Base-by-base conservation (phyloP, 2,888 invertebrate species). In the Pachliopta kotzebuea region DNA sequence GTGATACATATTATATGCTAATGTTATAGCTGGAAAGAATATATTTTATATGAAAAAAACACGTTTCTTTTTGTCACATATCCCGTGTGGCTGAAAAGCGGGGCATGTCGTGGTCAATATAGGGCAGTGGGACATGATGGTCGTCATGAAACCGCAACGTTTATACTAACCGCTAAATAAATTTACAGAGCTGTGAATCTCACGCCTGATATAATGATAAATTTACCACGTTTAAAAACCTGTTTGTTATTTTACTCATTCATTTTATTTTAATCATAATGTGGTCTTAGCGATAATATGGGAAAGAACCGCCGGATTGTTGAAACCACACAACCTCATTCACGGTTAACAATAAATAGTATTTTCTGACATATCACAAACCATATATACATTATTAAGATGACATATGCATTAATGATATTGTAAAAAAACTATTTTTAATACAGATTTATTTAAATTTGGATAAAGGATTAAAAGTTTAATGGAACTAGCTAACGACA, bases 61-160 rank as follows among this genome's bases (percentile, higher is more conserved):
- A 14, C 11, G 49, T 49, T 49, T 49, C 20, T 20, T 49, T 20
- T 49, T 49, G 49, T 37, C 49, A 49, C n/a, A 49, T 2, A 20
- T 49, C 20, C 49, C 49, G 49, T 49, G 49, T 20, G n/a, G 18
- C 20, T n/a, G 49, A 49, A 49, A 20, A 20, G 49, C 49, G 49
- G 20, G 49, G 20, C n/a, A 49, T 49, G 49, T 49, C 49, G 49
- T 49, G 49, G 49, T 49, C 49, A 49, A 49, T 49, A 49, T 49
- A 49, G 26, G 31, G 31, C 55, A 55, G 29, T 55, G n/a, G 55
- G 31, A 29, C 55, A 20, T 29, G 56, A 31, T 57, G 37, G 20
- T 50, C 49, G 50, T 50, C 50, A 50, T 59, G 14, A 58, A 58
- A 49, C 24, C 58, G 26, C 49, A 49, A 49, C 49, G 20, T 20